Percentiles rank a stretch among this genome's conserved stretches.
phyloP scores from a whole-genome alignment of 1,140 invertebrate species.

The Lepidotrigona ventralis region DNA sequence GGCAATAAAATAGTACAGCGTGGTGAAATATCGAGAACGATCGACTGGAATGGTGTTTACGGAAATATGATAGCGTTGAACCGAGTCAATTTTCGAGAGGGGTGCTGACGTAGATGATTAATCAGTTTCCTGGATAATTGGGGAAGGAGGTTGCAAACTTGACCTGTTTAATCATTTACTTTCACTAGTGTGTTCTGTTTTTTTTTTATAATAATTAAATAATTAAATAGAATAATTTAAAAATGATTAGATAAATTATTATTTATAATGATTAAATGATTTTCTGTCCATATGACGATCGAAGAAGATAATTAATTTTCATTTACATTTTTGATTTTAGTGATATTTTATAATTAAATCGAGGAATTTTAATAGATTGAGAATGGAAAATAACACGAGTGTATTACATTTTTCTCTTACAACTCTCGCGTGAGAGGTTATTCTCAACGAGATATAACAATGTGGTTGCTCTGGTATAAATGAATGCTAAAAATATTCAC shows the following conservation, averaged over 20 bases:
- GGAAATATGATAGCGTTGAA: slow-evolving; percentile 37
- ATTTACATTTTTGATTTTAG: no score
- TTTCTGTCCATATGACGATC: no score
- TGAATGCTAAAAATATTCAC: background rate
- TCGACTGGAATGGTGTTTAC: slow-evolving; percentile 35
- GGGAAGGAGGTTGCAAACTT: background rate
- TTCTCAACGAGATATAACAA: background rate
- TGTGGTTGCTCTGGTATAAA: background rate
- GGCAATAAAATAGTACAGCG: slow-evolving; percentile 25
- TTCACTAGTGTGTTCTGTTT: background rate
- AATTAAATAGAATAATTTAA: no score
- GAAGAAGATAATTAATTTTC: no score
- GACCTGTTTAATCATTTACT: background rate
- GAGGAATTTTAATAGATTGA: no score
- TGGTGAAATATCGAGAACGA: slow-evolving; percentile 41
- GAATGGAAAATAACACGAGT: no score
- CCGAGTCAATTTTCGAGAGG: slow-evolving; percentile 14
- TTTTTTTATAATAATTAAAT: background rate
- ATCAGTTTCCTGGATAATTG: slow-evolving; percentile 14
- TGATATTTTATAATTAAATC: no score
- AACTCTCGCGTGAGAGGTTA: background rate
- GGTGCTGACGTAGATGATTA: slow-evolving; percentile 10
- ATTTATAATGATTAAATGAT: no score
- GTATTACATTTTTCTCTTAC: no score
- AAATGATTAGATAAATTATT: no score